phyloP scores from a whole-genome alignment of 2,888 invertebrate genomes.

The Tubulanus polymorphus region DNA sequence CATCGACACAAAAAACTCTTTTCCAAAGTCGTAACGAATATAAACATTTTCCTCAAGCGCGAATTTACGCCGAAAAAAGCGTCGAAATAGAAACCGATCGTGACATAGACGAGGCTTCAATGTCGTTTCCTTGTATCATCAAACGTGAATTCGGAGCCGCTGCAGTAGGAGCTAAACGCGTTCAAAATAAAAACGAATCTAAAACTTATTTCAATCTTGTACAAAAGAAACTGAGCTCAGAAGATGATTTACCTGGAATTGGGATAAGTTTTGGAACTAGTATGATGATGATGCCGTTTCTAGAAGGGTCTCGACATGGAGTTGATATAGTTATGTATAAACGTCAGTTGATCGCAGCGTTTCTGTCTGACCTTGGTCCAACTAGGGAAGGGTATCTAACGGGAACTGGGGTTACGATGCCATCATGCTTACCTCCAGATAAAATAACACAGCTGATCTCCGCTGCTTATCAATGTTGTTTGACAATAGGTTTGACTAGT shows the following conservation, averaged over 20 bases:
- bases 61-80: constrained; percentile 22
- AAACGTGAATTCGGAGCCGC: constrained; percentile 34
- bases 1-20: constrained; percentile 25
- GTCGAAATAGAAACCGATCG: constrained; percentile 10
- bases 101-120: constrained; percentile 16
- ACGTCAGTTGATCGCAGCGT: constrained; percentile 27
- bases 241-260: constrained; percentile 25
- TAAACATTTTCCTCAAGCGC: no score
- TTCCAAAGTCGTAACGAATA: no score
- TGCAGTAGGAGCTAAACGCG: constrained; percentile 28
- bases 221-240: constrained; percentile 14
- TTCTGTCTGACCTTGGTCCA: constrained; percentile 33
- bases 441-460: constrained; percentile 1
- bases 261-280: no score
- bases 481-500: no score
- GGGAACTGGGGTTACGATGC: constrained; percentile 30
- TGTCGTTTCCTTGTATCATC: constrained; percentile 24
- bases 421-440: constrained; percentile 8
- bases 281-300: constrained; percentile 25
- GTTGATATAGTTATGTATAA: constrained; percentile 28
- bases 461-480: constrained; percentile 24
- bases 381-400: constrained; percentile 24
- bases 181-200: constrained; percentile 20
- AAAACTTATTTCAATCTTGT: constrained; percentile 15
- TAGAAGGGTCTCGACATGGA: constrained; percentile 30